Conservation (phyloP, 2,113 vertebrate species). For the Orientallactaga bullata region DNA sequence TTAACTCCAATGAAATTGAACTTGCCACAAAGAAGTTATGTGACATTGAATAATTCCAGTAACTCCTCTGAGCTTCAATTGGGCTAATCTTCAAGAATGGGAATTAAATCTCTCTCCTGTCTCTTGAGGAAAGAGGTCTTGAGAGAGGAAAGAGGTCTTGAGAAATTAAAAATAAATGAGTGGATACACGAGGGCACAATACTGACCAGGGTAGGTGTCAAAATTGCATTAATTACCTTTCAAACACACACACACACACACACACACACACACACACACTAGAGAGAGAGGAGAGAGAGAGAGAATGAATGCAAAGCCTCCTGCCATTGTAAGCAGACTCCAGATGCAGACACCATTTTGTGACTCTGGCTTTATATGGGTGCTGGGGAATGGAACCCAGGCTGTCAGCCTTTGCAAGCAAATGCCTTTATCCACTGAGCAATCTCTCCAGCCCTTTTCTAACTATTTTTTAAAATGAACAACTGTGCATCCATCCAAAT, state of each 20-base stretch:
- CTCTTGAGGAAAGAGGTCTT: neutral
- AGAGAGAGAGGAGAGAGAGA: no score
- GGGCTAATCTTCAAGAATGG: neutral
- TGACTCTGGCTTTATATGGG: no score
- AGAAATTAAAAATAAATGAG: neutral
- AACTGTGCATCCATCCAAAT: neutral
- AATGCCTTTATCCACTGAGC: no score
- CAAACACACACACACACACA: no score
- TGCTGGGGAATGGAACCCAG: no score
- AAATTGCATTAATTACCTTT: neutral
- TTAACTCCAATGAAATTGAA: neutral
- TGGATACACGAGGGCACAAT: neutral
- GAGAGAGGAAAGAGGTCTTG: neutral
- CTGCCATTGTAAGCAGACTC: no score
- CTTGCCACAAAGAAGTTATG: neutral
- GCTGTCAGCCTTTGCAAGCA: no score
- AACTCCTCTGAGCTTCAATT: slow-evolving; percentile 39
- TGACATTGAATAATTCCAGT: neutral
- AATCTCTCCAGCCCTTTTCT: neutral
- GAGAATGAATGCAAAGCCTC: no score
- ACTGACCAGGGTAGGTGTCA: neutral
- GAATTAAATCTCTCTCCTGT: neutral
- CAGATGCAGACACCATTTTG: no score
- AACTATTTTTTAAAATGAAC: neutral
- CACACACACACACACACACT: no score